Conservation (phyloP, 2,113 vertebrate genomes). For the Catharus fuscescens region DNA sequence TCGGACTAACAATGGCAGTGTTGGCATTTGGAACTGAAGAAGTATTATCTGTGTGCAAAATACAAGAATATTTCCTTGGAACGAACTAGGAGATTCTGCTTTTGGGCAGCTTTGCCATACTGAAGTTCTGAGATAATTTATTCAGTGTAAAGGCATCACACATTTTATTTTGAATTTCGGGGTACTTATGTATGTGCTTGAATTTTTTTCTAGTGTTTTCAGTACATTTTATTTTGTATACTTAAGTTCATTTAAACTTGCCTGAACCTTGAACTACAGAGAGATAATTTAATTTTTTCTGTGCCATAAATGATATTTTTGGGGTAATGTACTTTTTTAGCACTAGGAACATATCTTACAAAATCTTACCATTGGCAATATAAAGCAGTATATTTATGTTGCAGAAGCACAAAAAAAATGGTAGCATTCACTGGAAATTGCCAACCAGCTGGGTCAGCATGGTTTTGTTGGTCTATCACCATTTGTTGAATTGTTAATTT, state of each 20-base stretch:
- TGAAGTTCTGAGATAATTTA: constrained; percentile 60
- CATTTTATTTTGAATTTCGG: constrained; percentile 60
- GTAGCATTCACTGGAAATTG: constrained; percentile 68
- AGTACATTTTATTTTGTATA: constrained; percentile 78
- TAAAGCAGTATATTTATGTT: constrained; percentile 72
- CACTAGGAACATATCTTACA: constrained; percentile 61
- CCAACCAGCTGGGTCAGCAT: constrained; percentile 59
- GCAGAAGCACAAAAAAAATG: constrained; percentile 69
- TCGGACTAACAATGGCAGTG: constrained; percentile 60
- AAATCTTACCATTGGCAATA: constrained; percentile 60
- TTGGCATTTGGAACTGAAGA: constrained; percentile 61
- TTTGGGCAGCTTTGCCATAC: constrained; percentile 58
- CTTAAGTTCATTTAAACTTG: constrained; percentile 72
- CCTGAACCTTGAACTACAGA: constrained; percentile 73
- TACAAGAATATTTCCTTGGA: constrained; percentile 59
- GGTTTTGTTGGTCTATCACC: constrained; percentile 62
- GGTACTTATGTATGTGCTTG: constrained; percentile 64
- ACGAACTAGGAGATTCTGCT: constrained; percentile 34
- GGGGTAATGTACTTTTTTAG: constrained; percentile 81
- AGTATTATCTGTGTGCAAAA: constrained; percentile 62
- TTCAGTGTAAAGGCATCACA: constrained; percentile 66
- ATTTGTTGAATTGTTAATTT: constrained; percentile 78
- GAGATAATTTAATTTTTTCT: constrained; percentile 75
- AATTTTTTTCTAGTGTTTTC: constrained; percentile 77
- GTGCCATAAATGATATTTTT: constrained; percentile 83